Conservation (phyloP, 2,113 vertebrate species). For the Passer domesticus region DNA sequence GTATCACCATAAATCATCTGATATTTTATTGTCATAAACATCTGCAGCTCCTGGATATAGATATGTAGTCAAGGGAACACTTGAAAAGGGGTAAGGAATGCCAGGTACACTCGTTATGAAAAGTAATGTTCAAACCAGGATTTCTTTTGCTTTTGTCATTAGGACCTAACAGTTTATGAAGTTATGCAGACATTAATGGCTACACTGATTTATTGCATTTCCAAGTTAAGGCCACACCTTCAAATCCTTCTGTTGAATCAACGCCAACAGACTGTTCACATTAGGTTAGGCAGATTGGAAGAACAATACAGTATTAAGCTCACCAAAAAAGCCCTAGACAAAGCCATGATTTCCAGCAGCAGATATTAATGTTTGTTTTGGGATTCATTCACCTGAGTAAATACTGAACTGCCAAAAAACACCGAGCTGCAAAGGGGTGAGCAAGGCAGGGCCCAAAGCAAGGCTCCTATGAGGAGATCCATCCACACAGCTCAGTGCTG, state of each 20-base stretch:
- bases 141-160: slow-evolving; percentile 13
- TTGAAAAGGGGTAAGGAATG: not conserved
- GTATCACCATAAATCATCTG: not conserved
- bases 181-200: not conserved
- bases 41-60: not conserved
- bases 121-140: slow-evolving; percentile 3
- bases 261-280: not conserved
- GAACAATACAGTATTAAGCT: not conserved
- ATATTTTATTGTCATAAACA: not conserved
- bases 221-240: not conserved
- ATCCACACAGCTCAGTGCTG: not conserved
- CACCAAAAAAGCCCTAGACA: not conserved
- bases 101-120: not conserved
- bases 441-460: not conserved
- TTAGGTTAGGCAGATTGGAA: not conserved
- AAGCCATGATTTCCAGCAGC: not conserved
- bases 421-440: not conserved
- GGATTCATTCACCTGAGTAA: not conserved
- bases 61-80: not conserved
- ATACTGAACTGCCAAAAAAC: not conserved
- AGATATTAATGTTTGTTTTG: slow-evolving; percentile 12
- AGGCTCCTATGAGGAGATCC: not conserved
- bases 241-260: not conserved
- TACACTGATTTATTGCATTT: not conserved
- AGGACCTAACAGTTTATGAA: not conserved